Percentiles rank a stretch among this genome's conserved stretches.
Conservation (phyloP, 2,888 invertebrate genomes). For the Caradrina kadenii region DNA sequence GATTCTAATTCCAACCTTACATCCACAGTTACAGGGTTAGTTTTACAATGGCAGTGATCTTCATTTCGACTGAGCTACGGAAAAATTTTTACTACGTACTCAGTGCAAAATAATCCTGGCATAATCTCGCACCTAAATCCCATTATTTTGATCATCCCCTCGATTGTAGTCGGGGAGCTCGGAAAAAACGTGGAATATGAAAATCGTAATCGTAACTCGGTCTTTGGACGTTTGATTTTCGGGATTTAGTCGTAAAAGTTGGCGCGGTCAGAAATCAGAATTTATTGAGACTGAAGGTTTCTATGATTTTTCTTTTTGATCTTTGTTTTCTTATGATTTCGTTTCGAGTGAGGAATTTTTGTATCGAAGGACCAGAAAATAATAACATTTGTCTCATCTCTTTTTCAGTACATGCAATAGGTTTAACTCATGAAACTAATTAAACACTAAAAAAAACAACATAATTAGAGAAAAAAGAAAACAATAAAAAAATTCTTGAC, state of each 20-base stretch:
- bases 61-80: conserved; percentile 66
- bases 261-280: conserved; percentile 72
- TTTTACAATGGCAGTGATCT: conserved; percentile 29
- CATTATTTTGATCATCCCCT: conserved; percentile 88
- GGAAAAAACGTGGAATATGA: conserved; percentile 57
- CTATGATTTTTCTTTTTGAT: conserved; percentile 32
- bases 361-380: not conserved
- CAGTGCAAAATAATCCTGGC: conserved; percentile 87
- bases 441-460: not conserved
- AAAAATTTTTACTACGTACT: conserved; percentile 82
- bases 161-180: conserved; percentile 69
- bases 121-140: conserved; percentile 89
- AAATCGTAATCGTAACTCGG: conserved; percentile 71
- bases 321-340: conserved; percentile 12
- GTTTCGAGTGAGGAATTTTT: not conserved
- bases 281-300: conserved; percentile 67
- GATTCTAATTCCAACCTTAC: conserved; percentile 65
- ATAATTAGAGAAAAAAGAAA: too few relatives aligned
- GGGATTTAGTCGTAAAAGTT: conserved; percentile 77
- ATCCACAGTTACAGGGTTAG: conserved; percentile 13
- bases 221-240: conserved; percentile 74
- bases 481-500: not conserved
- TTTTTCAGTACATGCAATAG: too few relatives aligned
- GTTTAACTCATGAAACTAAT: too few relatives aligned
- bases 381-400: too few relatives aligned